A percentile compares a stretch with the other conserved stretches of the same genome.
These are phyloP conservation scores for Sinosuthora webbiana DNA, from an alignment of 2,113 vertebrate species.

Conservation along the genomic window DNA sequence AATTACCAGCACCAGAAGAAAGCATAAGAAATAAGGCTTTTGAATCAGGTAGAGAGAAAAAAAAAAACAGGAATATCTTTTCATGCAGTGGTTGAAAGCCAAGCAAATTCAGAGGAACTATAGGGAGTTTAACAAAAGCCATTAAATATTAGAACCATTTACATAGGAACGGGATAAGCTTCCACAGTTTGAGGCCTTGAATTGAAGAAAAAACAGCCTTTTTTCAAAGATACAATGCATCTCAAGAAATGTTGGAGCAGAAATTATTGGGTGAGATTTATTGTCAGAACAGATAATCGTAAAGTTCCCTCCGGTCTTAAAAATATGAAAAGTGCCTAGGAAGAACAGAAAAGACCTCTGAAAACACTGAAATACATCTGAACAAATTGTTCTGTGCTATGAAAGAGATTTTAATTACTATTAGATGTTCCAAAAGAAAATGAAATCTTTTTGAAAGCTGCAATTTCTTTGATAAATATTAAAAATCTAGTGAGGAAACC, in stretches of 20 bases:
- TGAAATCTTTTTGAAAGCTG: not conserved
- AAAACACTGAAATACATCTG: not conserved
- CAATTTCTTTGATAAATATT: not conserved
- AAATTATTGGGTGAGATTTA: slow-evolving; percentile 6
- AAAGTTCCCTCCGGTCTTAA: not conserved
- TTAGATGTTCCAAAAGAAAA: not conserved
- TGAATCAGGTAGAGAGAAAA: not conserved
- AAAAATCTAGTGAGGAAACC: not conserved
- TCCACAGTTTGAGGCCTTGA: not conserved
- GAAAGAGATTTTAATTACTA: not conserved
- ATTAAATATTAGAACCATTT: not conserved
- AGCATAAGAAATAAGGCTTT: not conserved
- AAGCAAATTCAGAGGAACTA: not conserved
- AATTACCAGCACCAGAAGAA: not conserved
- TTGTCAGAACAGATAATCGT: slow-evolving; percentile 29
- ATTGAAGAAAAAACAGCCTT: not conserved
- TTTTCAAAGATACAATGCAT: not conserved
- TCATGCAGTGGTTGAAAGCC: not conserved
- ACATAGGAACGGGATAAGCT: not conserved
- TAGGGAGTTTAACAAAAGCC: not conserved
- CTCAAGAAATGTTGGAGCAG: slow-evolving; percentile 7
- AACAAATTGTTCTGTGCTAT: not conserved
- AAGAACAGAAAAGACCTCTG: not conserved
- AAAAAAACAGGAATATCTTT: not conserved
- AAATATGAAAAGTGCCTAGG: not conserved